Conservation (phyloP, 2,888 invertebrate species). For the Andrena fulva region DNA sequence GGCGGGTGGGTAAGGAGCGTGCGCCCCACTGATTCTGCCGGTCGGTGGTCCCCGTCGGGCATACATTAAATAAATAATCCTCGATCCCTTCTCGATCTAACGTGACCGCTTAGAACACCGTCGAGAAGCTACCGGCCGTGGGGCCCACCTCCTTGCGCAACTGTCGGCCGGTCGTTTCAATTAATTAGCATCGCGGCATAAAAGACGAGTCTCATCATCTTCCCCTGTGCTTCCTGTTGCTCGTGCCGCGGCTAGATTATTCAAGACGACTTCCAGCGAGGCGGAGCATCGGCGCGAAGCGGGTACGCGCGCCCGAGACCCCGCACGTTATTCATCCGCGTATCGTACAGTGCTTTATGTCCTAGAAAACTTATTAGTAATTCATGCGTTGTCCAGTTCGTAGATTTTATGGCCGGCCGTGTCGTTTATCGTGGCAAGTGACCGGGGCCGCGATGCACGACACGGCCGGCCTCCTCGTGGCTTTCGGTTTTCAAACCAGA, state of each 20-base stretch:
- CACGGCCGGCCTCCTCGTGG: not conserved
- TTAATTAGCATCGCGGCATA: constrained; percentile 73
- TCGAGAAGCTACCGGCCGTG: constrained; percentile 67
- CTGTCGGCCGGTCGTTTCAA: constrained; percentile 74
- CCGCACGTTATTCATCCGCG: constrained; percentile 65
- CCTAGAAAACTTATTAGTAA: constrained; percentile 71
- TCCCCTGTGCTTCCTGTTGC: constrained; percentile 44
- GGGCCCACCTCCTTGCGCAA: constrained; percentile 71
- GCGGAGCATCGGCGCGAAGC: constrained; percentile 49
- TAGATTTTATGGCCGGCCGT: constrained; percentile 57
- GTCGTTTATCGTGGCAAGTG: constrained; percentile 47
- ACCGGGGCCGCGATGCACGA: constrained; percentile 20
- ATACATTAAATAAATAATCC: constrained; percentile 74
- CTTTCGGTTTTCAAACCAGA: constrained; percentile 18
- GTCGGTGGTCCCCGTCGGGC: constrained; percentile 69
- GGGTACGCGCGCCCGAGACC: not conserved
- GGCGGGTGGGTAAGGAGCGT: constrained; percentile 63
- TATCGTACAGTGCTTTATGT: constrained; percentile 64
- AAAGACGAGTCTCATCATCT: constrained; percentile 73
- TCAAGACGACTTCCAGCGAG: constrained; percentile 67
- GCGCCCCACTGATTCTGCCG: constrained; percentile 67
- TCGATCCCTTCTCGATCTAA: constrained; percentile 60
- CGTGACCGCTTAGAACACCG: constrained; percentile 70
- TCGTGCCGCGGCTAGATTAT: constrained; percentile 64
- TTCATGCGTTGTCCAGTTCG: constrained; percentile 60